phyloP scores from a whole-genome alignment of 2,797 vertebrate genomes.

The Rhinophrynus dorsalis region DNA sequence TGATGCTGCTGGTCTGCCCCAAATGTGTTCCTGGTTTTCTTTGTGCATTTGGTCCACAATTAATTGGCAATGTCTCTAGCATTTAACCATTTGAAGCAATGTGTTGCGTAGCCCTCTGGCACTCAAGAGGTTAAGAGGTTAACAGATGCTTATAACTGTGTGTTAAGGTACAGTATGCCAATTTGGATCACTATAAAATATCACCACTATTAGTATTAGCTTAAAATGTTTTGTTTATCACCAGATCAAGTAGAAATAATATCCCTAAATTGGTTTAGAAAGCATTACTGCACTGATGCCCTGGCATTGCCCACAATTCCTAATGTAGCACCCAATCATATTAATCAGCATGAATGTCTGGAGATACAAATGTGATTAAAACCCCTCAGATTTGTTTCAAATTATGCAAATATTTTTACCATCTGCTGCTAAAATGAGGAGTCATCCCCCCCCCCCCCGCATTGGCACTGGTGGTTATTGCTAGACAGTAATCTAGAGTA shows the following conservation, averaged over 20 bases:
- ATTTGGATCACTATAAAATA: not conserved
- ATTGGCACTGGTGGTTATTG: not conserved
- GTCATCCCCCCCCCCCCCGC: slow-evolving; percentile 3
- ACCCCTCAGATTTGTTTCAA: slow-evolving; percentile 23
- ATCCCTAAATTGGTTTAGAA: not conserved
- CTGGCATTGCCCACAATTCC: not conserved
- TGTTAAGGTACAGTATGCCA: too few relatives aligned
- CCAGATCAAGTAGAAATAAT: not conserved
- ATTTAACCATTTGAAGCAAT: too few relatives aligned
- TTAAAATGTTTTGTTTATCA: not conserved
- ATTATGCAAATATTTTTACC: slow-evolving; percentile 34
- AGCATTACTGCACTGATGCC: not conserved
- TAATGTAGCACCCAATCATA: not conserved
- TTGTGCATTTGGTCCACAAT: too few relatives aligned
- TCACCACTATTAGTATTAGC: not conserved
- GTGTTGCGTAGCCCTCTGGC: too few relatives aligned
- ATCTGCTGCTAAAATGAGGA: slow-evolving; percentile 43
- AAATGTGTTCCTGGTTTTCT: too few relatives aligned
- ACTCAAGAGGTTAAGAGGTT: too few relatives aligned
- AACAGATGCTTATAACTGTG: too few relatives aligned
- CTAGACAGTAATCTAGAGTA: slow-evolving; percentile 21
- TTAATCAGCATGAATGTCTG: not conserved
- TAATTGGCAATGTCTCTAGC: too few relatives aligned
- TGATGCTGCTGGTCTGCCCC: too few relatives aligned
- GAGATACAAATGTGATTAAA: slow-evolving; percentile 8